These are phyloP conservation scores for Listronotus bonariensis DNA, from an alignment of 1,140 invertebrate genomes.

Conservation along the genomic window DNA sequence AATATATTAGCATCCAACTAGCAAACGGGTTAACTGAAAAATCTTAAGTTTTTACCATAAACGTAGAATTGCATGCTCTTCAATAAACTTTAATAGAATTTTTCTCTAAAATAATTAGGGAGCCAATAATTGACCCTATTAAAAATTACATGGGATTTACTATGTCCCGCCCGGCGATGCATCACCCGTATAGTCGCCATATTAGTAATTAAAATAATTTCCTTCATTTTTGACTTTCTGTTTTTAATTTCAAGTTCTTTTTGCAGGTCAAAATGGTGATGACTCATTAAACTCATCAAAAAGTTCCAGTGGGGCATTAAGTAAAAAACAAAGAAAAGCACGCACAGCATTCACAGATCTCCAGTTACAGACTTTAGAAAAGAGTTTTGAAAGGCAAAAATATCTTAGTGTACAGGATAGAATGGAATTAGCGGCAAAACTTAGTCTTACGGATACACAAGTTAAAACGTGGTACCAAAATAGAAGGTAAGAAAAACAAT, in stretches of 20 bases:
- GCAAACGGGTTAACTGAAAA: too few relatives aligned
- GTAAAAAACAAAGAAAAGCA: conserved; percentile 96
- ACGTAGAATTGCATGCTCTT: too few relatives aligned
- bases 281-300: conserved; percentile 54
- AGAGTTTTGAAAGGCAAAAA: conserved; percentile 97
- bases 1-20: too few relatives aligned
- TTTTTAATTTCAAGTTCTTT: too few relatives aligned
- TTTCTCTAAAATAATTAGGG: too few relatives aligned
- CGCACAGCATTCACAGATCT: conserved; percentile 98
- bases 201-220: too few relatives aligned
- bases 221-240: too few relatives aligned
- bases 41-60: too few relatives aligned
- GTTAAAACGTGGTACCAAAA: conserved; percentile 99
- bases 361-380: conserved; percentile 95
- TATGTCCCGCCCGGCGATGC: too few relatives aligned
- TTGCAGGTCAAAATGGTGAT: conserved; percentile 56
- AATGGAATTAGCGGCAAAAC: conserved; percentile 95
- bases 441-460: conserved; percentile 96
- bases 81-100: too few relatives aligned
- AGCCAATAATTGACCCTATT: too few relatives aligned
- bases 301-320: conserved; percentile 61
- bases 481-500: conserved; percentile 78
- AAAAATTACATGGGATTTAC: too few relatives aligned
- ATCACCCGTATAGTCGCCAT: conserved; percentile 3
- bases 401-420: conserved; percentile 98